Evolutionary conservation across 2,888 invertebrate genomes (phyloP), one percentile per base, ranked within the genome.

Genomic region (Alcis repandata): DNA sequence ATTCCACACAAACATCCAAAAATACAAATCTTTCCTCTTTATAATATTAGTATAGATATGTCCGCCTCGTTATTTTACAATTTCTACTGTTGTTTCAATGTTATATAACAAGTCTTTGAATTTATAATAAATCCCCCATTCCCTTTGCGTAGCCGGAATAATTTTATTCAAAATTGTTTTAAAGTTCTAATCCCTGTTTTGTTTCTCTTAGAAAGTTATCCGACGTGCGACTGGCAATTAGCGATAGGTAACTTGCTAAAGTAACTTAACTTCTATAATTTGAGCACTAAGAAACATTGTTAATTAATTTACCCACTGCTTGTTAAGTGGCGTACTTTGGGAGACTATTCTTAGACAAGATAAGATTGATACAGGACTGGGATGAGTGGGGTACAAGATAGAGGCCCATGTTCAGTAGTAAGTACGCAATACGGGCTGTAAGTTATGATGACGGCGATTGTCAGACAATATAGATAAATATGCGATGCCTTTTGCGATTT

Each of bases 111-210:
- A 60, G 19, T 32, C 33, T 33, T 52, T 61, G 57, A 57, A 57
- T 66, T 60, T 52, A 38, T 61, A 57, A 49, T 45, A 45, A 46
- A 32, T 46, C 40, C 40, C 56, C 20, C 49, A 43, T 59, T 63
- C 46, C 40, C 48, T 53, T 60, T 56, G 56, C 48, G 53, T 43
- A 60, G 36, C 27, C 40, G 49, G 59, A 52, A 63, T 63, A 66
- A 66, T 61, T 56, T 52, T 68, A 70, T 68, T 68, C 66, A 67
- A 58, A 65, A 52, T 68, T 67, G 60, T 67, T 66, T 54, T 64
- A 61, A 65, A 69, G 68, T 69, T 63, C 17, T 62, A 65, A 69
- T 67, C 64, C 61, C 45, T 61, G 71, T 71, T 71, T 68, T 68
- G 68, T 66, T 70, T 70, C 54, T 59, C 64, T 67, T 70, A 40